Evolutionary conservation across 2,113 vertebrate species (phyloP).

Genomic region (Tupaia chinensis): DNA sequence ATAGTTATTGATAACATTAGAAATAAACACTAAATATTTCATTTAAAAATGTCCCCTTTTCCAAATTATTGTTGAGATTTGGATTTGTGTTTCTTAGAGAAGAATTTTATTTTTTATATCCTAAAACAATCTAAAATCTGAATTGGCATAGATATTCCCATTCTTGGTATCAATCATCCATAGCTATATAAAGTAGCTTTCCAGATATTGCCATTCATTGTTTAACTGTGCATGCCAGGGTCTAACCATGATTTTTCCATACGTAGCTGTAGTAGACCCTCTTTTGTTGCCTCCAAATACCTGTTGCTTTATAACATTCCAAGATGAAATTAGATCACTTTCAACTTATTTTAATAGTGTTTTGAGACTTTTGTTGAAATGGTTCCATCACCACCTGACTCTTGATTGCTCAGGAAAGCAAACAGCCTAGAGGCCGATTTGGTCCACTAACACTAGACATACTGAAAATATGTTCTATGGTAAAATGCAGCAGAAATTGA

Average conservation of each 20-base stretch:
- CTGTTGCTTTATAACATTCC: slow-evolving; percentile 60
- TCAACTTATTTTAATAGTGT: slow-evolving; percentile 58
- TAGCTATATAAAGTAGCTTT: background rate
- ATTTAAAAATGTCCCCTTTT: background rate
- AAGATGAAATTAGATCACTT: background rate
- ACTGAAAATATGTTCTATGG: slow-evolving; percentile 43
- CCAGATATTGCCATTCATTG: background rate
- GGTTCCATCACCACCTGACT: slow-evolving; percentile 30
- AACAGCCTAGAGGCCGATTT: slow-evolving; percentile 50
- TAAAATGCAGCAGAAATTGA: background rate
- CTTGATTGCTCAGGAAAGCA: slow-evolving; percentile 74
- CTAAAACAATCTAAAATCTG: background rate
- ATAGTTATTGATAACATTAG: background rate
- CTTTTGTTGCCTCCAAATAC: background rate
- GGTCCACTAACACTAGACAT: slow-evolving; percentile 49
- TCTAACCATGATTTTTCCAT: slow-evolving; percentile 18
- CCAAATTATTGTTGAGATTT: background rate
- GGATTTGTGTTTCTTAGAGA: background rate
- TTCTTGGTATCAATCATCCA: background rate
- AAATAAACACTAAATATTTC: background rate
- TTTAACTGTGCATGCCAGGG: background rate
- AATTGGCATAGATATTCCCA: background rate
- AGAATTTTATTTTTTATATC: background rate
- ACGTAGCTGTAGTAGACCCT: slow-evolving; percentile 35
- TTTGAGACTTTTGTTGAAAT: slow-evolving; percentile 66